These are phyloP conservation scores for Rutilus rutilus DNA, from an alignment of 2,113 vertebrate genomes.

Conservation along the genomic window DNA sequence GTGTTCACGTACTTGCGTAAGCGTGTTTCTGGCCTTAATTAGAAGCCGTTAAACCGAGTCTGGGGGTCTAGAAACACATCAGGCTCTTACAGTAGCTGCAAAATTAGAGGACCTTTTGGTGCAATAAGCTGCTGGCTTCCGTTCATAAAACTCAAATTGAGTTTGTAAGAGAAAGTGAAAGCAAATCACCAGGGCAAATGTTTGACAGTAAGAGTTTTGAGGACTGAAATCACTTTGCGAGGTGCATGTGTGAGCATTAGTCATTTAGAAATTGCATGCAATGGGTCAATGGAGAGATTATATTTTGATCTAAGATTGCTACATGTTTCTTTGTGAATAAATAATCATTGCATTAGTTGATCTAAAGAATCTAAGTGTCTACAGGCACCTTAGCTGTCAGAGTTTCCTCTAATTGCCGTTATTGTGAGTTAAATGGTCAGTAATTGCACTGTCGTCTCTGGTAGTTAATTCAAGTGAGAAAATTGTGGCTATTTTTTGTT, in stretches of 20 bases:
- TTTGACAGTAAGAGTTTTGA: conserved; percentile 40
- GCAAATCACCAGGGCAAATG: conserved; percentile 9
- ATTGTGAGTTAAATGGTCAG: conserved; percentile 45
- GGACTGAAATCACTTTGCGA: conserved; percentile 22
- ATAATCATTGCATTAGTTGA: conserved; percentile 27
- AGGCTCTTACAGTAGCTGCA: conserved; percentile 49
- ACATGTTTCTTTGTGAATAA: conserved; percentile 21
- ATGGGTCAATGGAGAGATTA: conserved; percentile 18
- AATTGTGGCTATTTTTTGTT: conserved; percentile 34
- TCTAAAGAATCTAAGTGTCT: conserved; percentile 20
- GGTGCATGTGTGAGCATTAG: conserved; percentile 18
- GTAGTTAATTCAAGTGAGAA: conserved; percentile 19
- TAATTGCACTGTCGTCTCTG: conserved; percentile 36
- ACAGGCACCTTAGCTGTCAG: conserved; percentile 37
- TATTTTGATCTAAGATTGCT: conserved; percentile 30
- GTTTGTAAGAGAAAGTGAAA: background rate
- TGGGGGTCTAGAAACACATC: conserved; percentile 52
- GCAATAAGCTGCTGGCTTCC: conserved; percentile 53
- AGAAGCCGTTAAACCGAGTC: conserved; percentile 54
- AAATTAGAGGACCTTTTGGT: conserved; percentile 51
- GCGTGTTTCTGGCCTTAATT: conserved; percentile 46
- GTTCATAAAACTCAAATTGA: conserved; percentile 38
- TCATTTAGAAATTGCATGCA: conserved; percentile 31
- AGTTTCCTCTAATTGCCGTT: conserved; percentile 48
- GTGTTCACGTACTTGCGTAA: background rate